These are phyloP conservation scores for Dromiciops gliroides DNA, from an alignment of 2,113 vertebrate genomes.

Conservation along the genomic window DNA sequence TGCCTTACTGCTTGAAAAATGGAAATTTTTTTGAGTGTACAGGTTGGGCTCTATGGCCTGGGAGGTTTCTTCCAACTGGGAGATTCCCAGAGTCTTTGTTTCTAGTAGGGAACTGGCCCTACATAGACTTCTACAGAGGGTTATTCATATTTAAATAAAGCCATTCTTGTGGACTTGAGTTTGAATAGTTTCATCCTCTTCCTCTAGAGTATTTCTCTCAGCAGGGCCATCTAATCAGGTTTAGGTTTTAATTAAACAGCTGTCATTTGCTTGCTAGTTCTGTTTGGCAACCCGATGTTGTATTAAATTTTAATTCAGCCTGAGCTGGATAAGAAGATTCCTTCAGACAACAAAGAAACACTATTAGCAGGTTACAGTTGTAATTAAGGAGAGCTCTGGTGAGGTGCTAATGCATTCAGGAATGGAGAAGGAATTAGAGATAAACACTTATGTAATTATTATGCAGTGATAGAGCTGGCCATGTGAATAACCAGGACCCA, in stretches of 20 bases:
- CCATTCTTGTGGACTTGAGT: background rate
- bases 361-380: slow-evolving; percentile 81
- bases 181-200: background rate
- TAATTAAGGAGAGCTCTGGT: slow-evolving; percentile 78
- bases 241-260: background rate
- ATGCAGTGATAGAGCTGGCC: slow-evolving; percentile 28
- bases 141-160: slow-evolving; percentile 1
- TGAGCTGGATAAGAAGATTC: background rate
- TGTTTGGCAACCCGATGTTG: background rate
- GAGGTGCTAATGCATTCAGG: slow-evolving; percentile 75
- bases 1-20: background rate
- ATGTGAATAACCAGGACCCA: background rate
- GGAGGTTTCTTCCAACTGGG: background rate
- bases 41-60: background rate
- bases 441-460: slow-evolving; percentile 54
- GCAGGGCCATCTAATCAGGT: background rate
- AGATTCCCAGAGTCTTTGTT: background rate
- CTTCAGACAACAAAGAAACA: background rate
- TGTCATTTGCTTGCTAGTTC: background rate
- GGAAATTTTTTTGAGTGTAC: background rate
- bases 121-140: background rate
- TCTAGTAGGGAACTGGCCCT: background rate
- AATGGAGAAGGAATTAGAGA: slow-evolving; percentile 69
- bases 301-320: background rate
- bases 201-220: background rate